phyloP scores from a whole-genome alignment of 2,888 invertebrate species.

The Oligia latruncula region DNA sequence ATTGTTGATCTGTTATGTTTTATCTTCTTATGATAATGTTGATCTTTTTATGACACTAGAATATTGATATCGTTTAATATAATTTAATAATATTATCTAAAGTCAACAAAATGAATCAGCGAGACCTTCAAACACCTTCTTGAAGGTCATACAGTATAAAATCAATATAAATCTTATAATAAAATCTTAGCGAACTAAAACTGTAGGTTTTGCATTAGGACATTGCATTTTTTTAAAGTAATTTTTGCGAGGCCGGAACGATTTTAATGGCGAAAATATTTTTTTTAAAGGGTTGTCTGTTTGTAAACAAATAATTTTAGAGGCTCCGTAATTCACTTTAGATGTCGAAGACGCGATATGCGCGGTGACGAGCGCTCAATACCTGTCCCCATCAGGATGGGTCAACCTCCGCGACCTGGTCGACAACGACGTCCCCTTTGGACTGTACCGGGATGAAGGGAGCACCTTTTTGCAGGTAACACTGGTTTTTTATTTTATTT shows the following conservation, averaged over 20 bases:
- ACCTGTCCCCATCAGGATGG: conserved; percentile 94
- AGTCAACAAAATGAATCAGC: conserved; percentile 11
- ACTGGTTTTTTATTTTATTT: neutral
- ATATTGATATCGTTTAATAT: conserved; percentile 11
- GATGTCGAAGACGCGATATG: conserved; percentile 95
- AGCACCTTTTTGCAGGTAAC: conserved; percentile 91
- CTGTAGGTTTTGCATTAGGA: too few relatives aligned
- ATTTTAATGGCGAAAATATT: too few relatives aligned
- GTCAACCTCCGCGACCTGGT: conserved; percentile 93
- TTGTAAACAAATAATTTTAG: too few relatives aligned
- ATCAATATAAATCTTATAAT: neutral
- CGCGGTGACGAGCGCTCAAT: conserved; percentile 96
- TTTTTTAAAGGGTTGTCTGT: too few relatives aligned
- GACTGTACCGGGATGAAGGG: conserved; percentile 94
- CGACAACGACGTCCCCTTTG: conserved; percentile 94
- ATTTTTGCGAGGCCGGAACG: too few relatives aligned
- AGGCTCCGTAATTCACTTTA: conserved; percentile 69
- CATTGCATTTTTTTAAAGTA: too few relatives aligned
- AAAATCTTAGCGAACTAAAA: too few relatives aligned
- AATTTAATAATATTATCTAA: neutral
- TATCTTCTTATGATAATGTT: conserved; percentile 6
- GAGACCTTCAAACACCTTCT: conserved; percentile 9
- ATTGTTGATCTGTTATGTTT: too few relatives aligned
- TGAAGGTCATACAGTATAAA: neutral
- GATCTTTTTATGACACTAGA: conserved; percentile 20